These are phyloP conservation scores for Phaetusa simplex DNA, from an alignment of 2,113 vertebrate species.

Conservation along the genomic window DNA sequence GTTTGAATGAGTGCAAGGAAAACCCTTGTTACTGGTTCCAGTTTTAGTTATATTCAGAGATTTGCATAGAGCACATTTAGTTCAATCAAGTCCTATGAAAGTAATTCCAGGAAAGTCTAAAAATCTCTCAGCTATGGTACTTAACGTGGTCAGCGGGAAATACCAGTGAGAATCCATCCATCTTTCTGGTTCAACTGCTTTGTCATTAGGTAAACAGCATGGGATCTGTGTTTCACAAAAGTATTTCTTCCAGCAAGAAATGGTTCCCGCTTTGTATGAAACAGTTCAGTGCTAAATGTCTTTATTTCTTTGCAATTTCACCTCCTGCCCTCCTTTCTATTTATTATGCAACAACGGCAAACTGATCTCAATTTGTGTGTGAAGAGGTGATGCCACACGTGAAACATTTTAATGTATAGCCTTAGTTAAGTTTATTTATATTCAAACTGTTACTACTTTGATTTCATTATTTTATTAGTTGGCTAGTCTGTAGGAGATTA, in stretches of 20 bases:
- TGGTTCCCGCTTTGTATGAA: background rate
- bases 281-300: background rate
- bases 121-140: background rate
- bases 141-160: slow-evolving; percentile 29
- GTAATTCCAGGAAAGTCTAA: slow-evolving; percentile 4
- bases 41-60: slow-evolving; percentile 14
- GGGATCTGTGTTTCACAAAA: background rate
- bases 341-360: background rate
- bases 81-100: slow-evolving; percentile 15
- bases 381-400: background rate
- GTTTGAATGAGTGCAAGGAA: slow-evolving; percentile 10
- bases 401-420: background rate
- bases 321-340: background rate
- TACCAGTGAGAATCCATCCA: slow-evolving; percentile 4
- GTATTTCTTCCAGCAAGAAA: slow-evolving; percentile 32
- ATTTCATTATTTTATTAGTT: background rate
- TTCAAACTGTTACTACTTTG: background rate
- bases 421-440: background rate
- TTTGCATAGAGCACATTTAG: slow-evolving; percentile 42
- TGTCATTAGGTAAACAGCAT: slow-evolving; percentile 57
- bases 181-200: slow-evolving; percentile 58
- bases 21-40: background rate
- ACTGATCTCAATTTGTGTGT: background rate
- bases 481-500: background rate
- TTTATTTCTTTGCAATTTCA: background rate